Percentiles rank a stretch among this genome's conserved stretches.
Evolutionary conservation across 2,797 vertebrate species (phyloP).

Genomic region (Myotis planiceps): DNA sequence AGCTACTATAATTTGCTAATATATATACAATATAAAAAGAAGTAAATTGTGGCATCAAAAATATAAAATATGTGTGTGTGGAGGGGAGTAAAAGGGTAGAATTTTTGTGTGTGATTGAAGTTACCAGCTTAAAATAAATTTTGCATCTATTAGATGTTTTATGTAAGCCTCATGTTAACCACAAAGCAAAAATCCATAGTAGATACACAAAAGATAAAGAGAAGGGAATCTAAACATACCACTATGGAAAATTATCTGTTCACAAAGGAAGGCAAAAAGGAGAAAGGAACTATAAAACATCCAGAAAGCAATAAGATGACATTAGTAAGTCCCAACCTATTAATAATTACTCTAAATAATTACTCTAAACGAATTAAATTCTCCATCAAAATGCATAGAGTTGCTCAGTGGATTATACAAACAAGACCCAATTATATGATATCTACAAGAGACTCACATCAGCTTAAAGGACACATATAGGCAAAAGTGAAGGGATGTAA

Average conservation of each 20-base stretch:
- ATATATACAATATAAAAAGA: background rate
- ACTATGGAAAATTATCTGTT: background rate
- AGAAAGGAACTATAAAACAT: background rate
- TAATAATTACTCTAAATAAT: background rate
- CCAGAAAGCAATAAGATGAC: background rate
- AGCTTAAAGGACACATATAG: background rate
- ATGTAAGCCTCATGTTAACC: background rate
- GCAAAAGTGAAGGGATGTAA: background rate
- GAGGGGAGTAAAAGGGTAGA: background rate
- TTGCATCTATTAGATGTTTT: background rate
- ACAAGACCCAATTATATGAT: background rate
- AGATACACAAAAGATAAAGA: background rate
- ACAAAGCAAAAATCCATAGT: background rate
- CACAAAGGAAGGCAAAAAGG: background rate
- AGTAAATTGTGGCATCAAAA: background rate
- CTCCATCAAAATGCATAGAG: background rate
- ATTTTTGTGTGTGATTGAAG: background rate
- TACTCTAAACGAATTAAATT: background rate
- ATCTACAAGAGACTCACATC: background rate
- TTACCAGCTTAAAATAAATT: background rate
- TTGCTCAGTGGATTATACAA: background rate
- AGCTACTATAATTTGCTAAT: background rate
- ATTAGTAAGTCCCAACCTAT: constrained; percentile 2
- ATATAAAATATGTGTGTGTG: background rate
- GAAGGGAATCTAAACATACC: background rate